phyloP scores from a whole-genome alignment of 2,113 vertebrate genomes.

The Apodemus speciosus region DNA sequence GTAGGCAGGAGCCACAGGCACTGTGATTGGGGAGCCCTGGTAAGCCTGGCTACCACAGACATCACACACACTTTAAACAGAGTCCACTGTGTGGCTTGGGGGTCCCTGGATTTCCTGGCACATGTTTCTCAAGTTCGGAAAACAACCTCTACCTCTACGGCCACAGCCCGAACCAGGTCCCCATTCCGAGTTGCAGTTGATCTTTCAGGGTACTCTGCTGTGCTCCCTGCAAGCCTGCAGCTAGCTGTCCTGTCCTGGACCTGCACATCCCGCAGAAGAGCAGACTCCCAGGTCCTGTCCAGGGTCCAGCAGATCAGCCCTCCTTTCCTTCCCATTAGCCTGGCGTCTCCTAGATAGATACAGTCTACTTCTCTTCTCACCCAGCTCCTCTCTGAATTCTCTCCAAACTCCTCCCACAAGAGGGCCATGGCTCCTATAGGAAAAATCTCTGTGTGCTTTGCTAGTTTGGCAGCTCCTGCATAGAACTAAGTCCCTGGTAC shows the following conservation, averaged over 20 bases:
- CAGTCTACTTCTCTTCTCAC: background rate
- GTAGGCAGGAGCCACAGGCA: background rate
- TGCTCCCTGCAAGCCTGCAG: background rate
- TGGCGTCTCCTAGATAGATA: background rate
- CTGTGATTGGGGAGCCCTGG: background rate
- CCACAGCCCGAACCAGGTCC: background rate
- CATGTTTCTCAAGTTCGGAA: background rate
- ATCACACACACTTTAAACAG: background rate
- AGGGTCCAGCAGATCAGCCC: too few species aligned
- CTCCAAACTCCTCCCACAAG: background rate
- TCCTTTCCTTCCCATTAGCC: background rate
- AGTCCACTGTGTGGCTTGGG: too few species aligned
- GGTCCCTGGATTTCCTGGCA: background rate
- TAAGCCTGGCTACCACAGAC: background rate
- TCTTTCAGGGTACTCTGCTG: background rate
- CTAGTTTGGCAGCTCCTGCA: background rate
- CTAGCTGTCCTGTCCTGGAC: rapidly evolving
- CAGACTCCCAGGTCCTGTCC: background rate
- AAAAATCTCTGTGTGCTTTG: background rate
- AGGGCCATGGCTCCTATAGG: background rate
- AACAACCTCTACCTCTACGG: background rate
- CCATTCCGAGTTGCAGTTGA: rapidly evolving
- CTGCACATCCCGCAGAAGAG: background rate
- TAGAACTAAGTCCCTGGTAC: background rate
- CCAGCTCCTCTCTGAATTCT: background rate